These are phyloP conservation scores for Bombus affinis DNA, from an alignment of 1,140 invertebrate species.

Conservation along the genomic window DNA sequence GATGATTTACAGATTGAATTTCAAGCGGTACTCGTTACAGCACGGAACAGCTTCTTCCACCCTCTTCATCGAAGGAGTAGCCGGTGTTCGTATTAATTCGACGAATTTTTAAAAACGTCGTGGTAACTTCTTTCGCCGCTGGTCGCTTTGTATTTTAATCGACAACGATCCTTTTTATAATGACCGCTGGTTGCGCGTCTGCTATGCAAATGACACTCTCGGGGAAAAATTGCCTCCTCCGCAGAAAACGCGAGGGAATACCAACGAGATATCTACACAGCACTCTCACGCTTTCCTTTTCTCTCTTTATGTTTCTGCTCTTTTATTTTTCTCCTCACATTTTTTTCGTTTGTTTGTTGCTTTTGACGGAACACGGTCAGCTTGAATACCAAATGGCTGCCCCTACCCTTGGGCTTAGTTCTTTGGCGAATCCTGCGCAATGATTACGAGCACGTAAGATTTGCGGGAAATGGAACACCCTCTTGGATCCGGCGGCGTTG, in stretches of 20 bases:
- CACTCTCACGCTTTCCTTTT: not conserved
- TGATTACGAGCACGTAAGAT: conserved; percentile 25
- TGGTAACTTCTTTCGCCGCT: not conserved
- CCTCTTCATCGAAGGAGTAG: not conserved
- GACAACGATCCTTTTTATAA: conserved; percentile 8
- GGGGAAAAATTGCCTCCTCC: not conserved
- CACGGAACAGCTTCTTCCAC: not conserved
- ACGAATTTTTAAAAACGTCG: not conserved
- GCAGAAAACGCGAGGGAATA: not conserved
- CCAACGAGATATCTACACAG: conserved; percentile 5
- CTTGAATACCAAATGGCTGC: not conserved
- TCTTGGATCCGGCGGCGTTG: not conserved
- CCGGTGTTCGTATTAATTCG: not conserved
- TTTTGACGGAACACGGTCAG: not conserved
- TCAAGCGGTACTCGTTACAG: not conserved
- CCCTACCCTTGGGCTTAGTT: not conserved
- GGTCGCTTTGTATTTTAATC: conserved; percentile 38
- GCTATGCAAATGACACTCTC: conserved; percentile 21
- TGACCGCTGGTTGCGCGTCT: not conserved
- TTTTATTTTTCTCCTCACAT: not conserved
- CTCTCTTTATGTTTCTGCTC: not conserved
- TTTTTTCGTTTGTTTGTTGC: not conserved
- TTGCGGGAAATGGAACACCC: not conserved
- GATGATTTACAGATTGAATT: conserved; percentile 39
- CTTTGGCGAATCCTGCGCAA: conserved; percentile 14